A percentile compares a stretch with the other conserved stretches of the same genome.
phyloP scores from a whole-genome alignment of 2,888 invertebrate species.

The Sinodicranocentrus sp. region DNA sequence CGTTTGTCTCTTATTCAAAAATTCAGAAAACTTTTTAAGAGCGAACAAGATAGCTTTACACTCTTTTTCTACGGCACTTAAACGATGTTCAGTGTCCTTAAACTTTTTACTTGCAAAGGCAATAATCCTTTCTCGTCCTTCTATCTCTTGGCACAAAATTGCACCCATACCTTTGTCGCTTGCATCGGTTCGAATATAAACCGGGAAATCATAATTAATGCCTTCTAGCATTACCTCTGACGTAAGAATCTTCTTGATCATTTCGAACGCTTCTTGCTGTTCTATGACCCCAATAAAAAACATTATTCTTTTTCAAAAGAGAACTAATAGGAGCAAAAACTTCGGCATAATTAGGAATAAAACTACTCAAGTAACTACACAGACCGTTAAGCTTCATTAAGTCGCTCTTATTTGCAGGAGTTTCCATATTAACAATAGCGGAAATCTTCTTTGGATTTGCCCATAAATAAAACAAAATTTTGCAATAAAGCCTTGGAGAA shows the following conservation, averaged over 20 bases:
- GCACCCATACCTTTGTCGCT: conserved; percentile 61
- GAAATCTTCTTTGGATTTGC: conserved; percentile 69
- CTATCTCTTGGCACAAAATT: conserved; percentile 33
- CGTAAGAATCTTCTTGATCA: conserved; percentile 41
- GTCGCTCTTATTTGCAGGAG: conserved; percentile 56
- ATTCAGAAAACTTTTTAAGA: conserved; percentile 47
- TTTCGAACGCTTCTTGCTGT: conserved; percentile 57
- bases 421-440: conserved; percentile 71
- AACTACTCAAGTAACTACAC: conserved; percentile 75
- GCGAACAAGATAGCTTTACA: conserved; percentile 59
- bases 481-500: conserved; percentile 37
- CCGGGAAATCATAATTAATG: conserved; percentile 55
- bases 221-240: conserved; percentile 32
- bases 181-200: conserved; percentile 61
- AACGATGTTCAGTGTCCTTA: conserved; percentile 24
- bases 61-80: conserved; percentile 60
- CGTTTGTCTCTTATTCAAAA: conserved; percentile 49
- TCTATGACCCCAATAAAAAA: conserved; percentile 40
- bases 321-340: too few species aligned
- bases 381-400: conserved; percentile 75
- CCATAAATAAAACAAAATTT: conserved; percentile 34
- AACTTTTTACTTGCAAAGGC: conserved; percentile 50
- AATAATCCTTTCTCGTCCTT: conserved; percentile 53
- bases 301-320: conserved; percentile 30
- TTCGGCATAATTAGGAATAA: conserved; percentile 71